Evolutionary conservation across 2,113 vertebrate genomes (phyloP).

Genomic region (Atrichornis clamosus): DNA sequence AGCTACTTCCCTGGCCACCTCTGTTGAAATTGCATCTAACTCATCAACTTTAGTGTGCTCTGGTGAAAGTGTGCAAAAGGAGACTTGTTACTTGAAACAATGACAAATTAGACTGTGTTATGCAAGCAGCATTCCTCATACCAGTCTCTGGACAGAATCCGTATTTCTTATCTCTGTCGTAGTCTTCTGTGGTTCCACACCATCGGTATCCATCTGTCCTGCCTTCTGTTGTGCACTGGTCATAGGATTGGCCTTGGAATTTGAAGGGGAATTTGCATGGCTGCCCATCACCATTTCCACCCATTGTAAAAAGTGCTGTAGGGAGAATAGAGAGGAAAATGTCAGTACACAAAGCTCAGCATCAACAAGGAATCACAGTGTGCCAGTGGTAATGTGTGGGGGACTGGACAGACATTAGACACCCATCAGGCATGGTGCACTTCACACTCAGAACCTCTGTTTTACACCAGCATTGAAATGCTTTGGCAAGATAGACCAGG

Average conservation of each 20-base stretch:
- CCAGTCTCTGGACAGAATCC: slow-evolving; percentile 97
- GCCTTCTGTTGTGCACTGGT: slow-evolving; percentile 89
- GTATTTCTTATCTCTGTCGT: slow-evolving; percentile 88
- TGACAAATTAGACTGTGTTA: neutral
- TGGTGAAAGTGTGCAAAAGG: neutral
- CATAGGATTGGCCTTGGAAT: slow-evolving; percentile 86
- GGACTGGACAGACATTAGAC: neutral
- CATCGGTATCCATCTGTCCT: slow-evolving; percentile 94
- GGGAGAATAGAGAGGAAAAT: neutral
- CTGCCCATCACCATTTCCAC: slow-evolving; percentile 88
- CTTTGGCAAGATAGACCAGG: neutral
- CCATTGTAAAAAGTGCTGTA: slow-evolving; percentile 90
- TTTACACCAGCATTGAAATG: neutral
- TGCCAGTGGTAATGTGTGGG: rapidly evolving
- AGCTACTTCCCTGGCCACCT: neutral
- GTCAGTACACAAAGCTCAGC: neutral
- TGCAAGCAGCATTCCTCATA: neutral
- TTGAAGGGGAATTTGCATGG: slow-evolving; percentile 96
- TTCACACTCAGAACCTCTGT: neutral
- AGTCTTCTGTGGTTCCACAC: slow-evolving; percentile 95
- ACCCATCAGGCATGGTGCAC: rapidly evolving
- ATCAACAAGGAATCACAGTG: too few species aligned
- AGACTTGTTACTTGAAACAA: neutral
- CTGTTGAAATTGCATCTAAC: neutral
- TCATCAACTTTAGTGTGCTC: neutral